These are phyloP conservation scores for Corythornis leucogaster DNA, from an alignment of 2,797 vertebrate genomes.

Conservation along the genomic window DNA sequence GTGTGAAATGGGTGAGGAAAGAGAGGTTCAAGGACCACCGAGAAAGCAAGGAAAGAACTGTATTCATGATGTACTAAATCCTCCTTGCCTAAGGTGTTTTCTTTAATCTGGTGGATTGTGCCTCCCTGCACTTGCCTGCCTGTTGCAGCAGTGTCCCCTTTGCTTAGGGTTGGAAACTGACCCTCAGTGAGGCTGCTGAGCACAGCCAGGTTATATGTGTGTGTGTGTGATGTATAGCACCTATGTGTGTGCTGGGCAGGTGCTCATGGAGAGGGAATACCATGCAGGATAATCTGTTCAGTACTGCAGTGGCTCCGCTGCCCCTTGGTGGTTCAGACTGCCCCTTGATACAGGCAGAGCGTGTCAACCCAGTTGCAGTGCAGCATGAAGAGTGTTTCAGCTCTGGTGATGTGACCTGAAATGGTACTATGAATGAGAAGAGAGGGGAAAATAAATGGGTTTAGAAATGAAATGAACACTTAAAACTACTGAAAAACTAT, in stretches of 20 bases:
- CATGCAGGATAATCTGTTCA: not conserved
- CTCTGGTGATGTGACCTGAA: not conserved
- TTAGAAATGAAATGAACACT: not conserved
- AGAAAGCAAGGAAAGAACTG: not conserved
- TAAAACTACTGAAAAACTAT: not conserved
- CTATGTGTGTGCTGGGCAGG: not conserved
- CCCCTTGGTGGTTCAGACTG: not conserved
- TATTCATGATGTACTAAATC: not conserved
- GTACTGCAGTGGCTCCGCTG: fast-evolving
- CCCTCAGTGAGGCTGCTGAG: not conserved
- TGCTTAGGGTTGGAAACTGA: not conserved
- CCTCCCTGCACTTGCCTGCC: not conserved
- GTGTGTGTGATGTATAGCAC: not conserved
- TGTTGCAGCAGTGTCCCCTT: not conserved
- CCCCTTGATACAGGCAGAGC: not conserved
- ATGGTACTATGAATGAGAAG: not conserved
- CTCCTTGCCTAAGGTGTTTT: not conserved
- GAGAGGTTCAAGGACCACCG: not conserved
- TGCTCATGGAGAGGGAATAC: fast-evolving
- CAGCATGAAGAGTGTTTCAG: not conserved
- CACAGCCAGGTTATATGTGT: too few relatives aligned
- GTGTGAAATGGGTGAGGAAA: not conserved
- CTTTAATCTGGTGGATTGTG: not conserved
- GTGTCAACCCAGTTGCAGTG: not conserved
- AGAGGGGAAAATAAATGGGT: not conserved